Conservation (phyloP, 1,140 invertebrate species). For the Halyomorpha halys region DNA sequence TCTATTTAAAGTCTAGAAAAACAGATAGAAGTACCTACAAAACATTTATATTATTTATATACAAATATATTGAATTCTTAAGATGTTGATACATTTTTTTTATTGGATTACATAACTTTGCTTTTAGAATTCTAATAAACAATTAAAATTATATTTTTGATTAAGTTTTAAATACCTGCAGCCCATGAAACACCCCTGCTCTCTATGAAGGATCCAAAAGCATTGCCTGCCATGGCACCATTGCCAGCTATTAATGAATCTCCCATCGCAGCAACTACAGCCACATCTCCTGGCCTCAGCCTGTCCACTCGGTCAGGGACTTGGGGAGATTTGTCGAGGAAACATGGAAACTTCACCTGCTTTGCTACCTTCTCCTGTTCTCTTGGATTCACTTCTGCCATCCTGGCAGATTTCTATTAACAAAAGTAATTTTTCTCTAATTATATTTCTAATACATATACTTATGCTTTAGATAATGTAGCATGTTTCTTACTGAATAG, state of each 20-base stretch:
- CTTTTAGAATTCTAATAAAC: too few relatives aligned
- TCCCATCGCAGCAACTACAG: conserved; percentile 65
- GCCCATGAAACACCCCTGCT: conserved; percentile 69
- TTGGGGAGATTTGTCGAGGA: conserved; percentile 31
- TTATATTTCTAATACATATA: background rate
- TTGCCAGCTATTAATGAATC: conserved; percentile 68
- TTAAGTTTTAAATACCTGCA: conserved; percentile 40
- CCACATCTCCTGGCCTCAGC: conserved; percentile 61
- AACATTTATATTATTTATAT: too few relatives aligned
- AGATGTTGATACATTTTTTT: too few relatives aligned
- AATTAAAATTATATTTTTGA: too few relatives aligned
- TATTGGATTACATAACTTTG: too few relatives aligned
- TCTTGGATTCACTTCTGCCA: background rate
- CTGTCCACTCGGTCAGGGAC: conserved; percentile 45
- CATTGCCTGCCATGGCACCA: conserved; percentile 60
- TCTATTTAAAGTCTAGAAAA: too few relatives aligned
- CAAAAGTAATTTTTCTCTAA: background rate
- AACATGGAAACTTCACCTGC: conserved; percentile 37
- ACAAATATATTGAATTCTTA: too few relatives aligned
- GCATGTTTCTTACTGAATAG: too few relatives aligned
- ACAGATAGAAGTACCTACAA: too few relatives aligned
- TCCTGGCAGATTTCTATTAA: background rate
- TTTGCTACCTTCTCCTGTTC: conserved; percentile 34
- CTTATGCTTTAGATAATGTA: too few relatives aligned
- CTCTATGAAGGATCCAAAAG: conserved; percentile 60